A percentile compares a stretch with the other conserved stretches of the same genome.
Conservation (phyloP, 2,113 vertebrate species). For the Petroica traversi region DNA sequence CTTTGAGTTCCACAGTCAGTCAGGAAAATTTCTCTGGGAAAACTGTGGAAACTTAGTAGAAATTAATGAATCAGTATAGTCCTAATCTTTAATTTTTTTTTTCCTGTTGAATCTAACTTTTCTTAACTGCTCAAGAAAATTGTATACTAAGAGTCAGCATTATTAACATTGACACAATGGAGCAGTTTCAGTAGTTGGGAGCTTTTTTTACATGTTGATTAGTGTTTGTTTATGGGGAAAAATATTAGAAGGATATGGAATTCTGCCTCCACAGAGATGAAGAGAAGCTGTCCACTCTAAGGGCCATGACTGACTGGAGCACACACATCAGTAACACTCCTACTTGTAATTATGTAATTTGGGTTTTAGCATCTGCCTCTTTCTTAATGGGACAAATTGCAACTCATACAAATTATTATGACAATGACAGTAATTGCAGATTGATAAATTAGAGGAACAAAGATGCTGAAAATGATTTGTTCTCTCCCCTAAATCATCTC, state of each 20-base stretch:
- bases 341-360: not conserved
- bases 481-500: not conserved
- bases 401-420: not conserved
- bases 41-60: not conserved
- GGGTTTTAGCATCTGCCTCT: constrained; percentile 13
- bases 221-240: not conserved
- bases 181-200: not conserved
- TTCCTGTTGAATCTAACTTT: not conserved
- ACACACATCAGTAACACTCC: not conserved
- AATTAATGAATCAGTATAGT: accelerated
- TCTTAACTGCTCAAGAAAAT: not conserved
- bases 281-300: not conserved
- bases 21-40: not conserved
- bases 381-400: constrained; percentile 18
- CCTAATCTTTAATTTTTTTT: not conserved
- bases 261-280: not conserved
- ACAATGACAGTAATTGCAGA: constrained; percentile 30
- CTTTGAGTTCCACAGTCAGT: not conserved
- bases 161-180: not conserved
- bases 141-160: not conserved
- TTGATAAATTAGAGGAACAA: constrained; percentile 40
- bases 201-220: not conserved
- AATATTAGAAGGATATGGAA: not conserved
- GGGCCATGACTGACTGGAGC: not conserved
- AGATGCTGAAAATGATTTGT: not conserved